These are phyloP conservation scores for Stictonetta naevosa DNA, from an alignment of 2,113 vertebrate species.

Conservation along the genomic window DNA sequence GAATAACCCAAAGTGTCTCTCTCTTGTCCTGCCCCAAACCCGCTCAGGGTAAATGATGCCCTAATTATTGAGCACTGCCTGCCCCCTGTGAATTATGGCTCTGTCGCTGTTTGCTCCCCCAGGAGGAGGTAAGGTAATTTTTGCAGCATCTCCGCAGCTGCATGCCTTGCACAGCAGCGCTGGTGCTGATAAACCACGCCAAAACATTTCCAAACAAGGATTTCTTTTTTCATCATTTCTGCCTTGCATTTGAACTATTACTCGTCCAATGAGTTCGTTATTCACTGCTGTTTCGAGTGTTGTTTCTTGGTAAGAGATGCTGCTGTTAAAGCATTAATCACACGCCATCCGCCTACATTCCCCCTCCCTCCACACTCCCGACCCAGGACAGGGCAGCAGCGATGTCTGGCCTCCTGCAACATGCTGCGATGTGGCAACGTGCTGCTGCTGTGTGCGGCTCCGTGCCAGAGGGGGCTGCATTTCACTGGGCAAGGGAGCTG, in stretches of 20 bases:
- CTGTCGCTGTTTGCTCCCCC: not conserved
- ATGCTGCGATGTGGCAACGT: rapidly evolving
- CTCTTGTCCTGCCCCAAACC: not conserved
- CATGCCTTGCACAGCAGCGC: not conserved
- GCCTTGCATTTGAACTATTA: not conserved
- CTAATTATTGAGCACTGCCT: not conserved
- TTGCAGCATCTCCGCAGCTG: not conserved
- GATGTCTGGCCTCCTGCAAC: not conserved
- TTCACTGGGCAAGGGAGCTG: not conserved
- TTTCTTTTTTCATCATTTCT: not conserved
- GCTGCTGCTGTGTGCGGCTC: not conserved
- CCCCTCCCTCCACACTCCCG: too few species aligned
- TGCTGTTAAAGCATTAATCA: not conserved
- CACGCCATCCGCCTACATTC: not conserved
- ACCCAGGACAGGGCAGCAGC: not conserved
- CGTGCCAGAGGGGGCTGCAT: not conserved
- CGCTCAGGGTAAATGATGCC: not conserved
- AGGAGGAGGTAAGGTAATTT: not conserved
- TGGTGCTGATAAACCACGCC: not conserved
- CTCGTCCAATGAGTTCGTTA: not conserved
- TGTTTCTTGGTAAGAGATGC: not conserved
- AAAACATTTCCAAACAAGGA: not conserved
- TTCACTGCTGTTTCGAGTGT: not conserved
- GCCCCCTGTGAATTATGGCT: constrained; percentile 11
- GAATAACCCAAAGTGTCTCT: not conserved